These are phyloP conservation scores for Lynx canadensis DNA, from an alignment of 2,113 vertebrate species.

Conservation along the genomic window DNA sequence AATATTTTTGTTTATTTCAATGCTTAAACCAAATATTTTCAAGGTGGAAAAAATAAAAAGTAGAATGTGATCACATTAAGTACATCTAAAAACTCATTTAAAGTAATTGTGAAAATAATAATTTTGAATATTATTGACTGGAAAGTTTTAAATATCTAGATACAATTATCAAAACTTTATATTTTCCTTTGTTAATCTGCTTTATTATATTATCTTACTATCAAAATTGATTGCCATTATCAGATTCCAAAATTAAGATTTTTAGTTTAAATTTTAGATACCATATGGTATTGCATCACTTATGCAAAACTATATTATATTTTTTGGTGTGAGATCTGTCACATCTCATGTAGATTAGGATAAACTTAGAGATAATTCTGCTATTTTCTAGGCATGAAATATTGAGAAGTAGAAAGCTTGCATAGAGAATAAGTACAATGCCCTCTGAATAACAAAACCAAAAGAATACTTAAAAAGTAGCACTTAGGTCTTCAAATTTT, in stretches of 20 bases:
- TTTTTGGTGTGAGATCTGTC: conserved; percentile 43
- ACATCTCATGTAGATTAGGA: conserved; percentile 54
- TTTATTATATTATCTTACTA: conserved; percentile 42
- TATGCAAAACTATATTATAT: conserved; percentile 59
- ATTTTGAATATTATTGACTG: neutral
- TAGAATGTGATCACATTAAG: accelerated
- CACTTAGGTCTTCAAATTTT: neutral
- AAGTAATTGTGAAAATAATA: neutral
- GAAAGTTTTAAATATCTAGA: neutral
- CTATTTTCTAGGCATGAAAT: conserved; percentile 30
- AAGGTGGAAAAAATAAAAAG: neutral
- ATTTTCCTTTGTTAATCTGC: conserved; percentile 26
- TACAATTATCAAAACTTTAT: neutral
- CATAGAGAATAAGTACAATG: neutral
- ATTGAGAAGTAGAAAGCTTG: neutral
- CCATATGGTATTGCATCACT: conserved; percentile 53
- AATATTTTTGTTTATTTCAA: neutral
- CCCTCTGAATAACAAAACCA: neutral
- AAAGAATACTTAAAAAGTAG: neutral
- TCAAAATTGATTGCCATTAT: conserved; percentile 44
- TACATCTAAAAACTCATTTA: neutral
- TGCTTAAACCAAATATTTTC: neutral
- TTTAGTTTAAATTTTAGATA: conserved; percentile 65
- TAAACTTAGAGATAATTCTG: conserved; percentile 20
- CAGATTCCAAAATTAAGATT: conserved; percentile 42